Percentiles rank a stretch among this genome's conserved stretches.
Evolutionary conservation across 1,140 invertebrate species (phyloP).

Genomic region (Rhopalosiphum padi): DNA sequence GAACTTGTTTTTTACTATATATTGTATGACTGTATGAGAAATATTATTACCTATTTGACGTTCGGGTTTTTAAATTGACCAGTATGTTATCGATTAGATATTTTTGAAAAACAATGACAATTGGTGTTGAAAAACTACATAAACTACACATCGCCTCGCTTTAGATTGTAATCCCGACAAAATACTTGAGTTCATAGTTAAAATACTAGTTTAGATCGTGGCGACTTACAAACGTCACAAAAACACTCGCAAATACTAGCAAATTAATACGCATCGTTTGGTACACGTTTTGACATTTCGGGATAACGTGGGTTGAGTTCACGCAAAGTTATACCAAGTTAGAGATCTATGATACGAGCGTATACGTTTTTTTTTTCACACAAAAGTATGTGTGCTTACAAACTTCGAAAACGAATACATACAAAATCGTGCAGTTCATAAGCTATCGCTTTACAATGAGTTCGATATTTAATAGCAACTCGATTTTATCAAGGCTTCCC

Average conservation of each 20-base stretch:
- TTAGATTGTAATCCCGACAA: not conserved
- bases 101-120: not conserved
- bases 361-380: not conserved
- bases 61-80: not conserved
- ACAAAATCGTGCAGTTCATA: not conserved
- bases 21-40: too few species aligned
- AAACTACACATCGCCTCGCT: not conserved
- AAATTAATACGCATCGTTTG: not conserved
- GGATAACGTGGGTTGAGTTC: not conserved
- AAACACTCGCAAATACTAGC: not conserved
- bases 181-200: not conserved
- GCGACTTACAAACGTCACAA: not conserved
- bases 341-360: not conserved
- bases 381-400: not conserved
- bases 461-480: not conserved
- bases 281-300: not conserved
- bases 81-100: not conserved
- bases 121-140: not conserved
- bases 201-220: not conserved
- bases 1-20: too few species aligned
- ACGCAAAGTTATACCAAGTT: not conserved
- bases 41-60: too few species aligned
- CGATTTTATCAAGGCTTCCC: too few species aligned
- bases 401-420: not conserved
- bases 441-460: not conserved